These are phyloP conservation scores for Xiphophorus hellerii DNA, from an alignment of 2,113 vertebrate species.

Conservation along the genomic window DNA sequence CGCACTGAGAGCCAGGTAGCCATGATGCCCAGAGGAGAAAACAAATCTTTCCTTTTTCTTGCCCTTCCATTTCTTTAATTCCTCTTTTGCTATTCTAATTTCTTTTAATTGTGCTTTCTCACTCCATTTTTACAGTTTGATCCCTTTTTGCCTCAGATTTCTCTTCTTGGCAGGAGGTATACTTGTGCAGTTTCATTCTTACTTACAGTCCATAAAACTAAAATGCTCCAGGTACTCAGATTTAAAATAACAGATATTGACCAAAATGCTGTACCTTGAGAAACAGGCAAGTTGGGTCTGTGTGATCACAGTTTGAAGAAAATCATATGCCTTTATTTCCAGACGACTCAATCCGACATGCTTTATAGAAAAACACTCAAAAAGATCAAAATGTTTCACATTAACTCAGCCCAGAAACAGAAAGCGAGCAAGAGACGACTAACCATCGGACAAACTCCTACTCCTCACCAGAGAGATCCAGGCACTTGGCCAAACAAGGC, in stretches of 20 bases:
- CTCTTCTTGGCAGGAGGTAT: conserved; percentile 1
- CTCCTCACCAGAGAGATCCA: no score
- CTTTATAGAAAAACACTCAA: neutral
- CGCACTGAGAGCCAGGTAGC: conserved; percentile 68
- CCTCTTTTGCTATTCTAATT: neutral
- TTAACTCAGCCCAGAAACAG: no score
- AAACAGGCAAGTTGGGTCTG: neutral
- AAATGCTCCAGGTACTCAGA: neutral
- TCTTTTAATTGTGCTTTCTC: neutral
- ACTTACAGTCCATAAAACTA: neutral
- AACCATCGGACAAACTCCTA: no score
- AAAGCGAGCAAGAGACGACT: no score
- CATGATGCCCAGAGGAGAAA: conserved; percentile 59
- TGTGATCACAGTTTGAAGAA: neutral
- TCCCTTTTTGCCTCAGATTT: neutral
- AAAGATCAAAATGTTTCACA: neutral
- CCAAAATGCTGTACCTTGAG: neutral
- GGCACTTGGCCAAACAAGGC: no score
- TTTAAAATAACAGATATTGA: neutral
- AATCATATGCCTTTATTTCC: neutral
- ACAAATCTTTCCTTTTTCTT: neutral
- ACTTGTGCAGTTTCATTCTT: neutral
- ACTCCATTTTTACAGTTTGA: neutral
- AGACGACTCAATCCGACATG: neutral
- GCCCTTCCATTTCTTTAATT: neutral